These are phyloP conservation scores for Channa maculata DNA, from an alignment of 2,113 vertebrate species.

Conservation along the genomic window DNA sequence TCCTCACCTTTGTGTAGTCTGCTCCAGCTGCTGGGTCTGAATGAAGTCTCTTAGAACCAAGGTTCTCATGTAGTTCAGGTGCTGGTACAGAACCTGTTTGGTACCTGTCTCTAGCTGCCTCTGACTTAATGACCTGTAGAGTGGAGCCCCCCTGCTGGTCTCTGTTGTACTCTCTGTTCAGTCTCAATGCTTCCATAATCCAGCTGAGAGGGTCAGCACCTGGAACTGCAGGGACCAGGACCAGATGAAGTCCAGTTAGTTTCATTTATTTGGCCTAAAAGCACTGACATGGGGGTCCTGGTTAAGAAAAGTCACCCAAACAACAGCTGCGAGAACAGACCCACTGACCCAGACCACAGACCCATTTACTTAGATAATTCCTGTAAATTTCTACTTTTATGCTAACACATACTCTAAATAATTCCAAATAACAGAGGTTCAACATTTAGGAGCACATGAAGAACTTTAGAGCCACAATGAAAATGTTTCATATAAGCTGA, in stretches of 20 bases:
- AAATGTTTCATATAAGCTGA: no score
- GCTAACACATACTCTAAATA: no score
- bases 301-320: no score
- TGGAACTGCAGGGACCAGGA: conserved; percentile 26
- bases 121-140: not conserved
- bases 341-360: no score
- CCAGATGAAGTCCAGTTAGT: not conserved
- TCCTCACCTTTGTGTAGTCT: conserved; percentile 29
- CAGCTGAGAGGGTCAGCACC: conserved; percentile 28
- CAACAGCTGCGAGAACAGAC: no score
- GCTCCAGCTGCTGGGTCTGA: not conserved
- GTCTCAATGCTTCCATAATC: conserved; percentile 33
- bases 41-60: not conserved
- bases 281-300: no score
- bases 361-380: no score
- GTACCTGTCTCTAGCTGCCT: not conserved
- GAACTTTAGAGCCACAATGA: no score
- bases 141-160: not conserved
- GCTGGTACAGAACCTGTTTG: not conserved
- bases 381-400: no score
- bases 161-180: conserved; percentile 16
- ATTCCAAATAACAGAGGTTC: no score
- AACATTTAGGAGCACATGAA: no score
- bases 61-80: not conserved
- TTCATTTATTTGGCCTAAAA: no score